Evolutionary conservation across 1,140 invertebrate genomes (phyloP).

Genomic region (Drosophila asahinai): DNA sequence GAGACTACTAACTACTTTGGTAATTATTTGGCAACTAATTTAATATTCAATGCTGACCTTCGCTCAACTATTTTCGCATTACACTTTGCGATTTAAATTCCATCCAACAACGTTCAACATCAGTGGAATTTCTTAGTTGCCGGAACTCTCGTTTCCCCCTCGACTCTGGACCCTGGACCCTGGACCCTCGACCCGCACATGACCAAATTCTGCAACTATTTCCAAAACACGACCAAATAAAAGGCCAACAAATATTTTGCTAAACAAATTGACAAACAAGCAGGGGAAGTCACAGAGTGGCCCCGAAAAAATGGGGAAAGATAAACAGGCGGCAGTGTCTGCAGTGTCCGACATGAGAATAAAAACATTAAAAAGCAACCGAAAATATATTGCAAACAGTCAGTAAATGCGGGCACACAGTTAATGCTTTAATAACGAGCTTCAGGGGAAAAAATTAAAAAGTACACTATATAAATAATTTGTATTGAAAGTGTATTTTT

Average conservation of each 20-base stretch:
- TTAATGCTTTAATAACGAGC: neutral
- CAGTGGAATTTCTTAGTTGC: slow-evolving; percentile 1
- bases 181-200: neutral
- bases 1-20: neutral
- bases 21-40: slow-evolving; percentile 12
- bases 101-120: neutral
- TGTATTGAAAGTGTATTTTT: neutral
- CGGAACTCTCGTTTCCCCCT: neutral
- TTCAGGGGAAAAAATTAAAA: neutral
- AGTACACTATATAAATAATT: neutral
- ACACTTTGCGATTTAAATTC: slow-evolving; percentile 16
- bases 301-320: neutral
- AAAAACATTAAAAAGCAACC: neutral
- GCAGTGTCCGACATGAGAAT: slow-evolving; percentile 1
- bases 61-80: neutral
- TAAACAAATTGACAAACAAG: slow-evolving; percentile 50
- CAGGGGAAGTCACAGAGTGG: slow-evolving; percentile 7
- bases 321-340: slow-evolving; percentile 28
- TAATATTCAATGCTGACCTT: slow-evolving; percentile 4
- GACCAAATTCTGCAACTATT: slow-evolving; percentile 19
- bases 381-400: neutral
- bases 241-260: slow-evolving; percentile 50
- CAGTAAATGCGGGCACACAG: neutral
- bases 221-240: slow-evolving; percentile 37
- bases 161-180: no score